Evolutionary conservation across 2,888 invertebrate genomes (phyloP).

Genomic region (Pycnomerus fuliginosus): DNA sequence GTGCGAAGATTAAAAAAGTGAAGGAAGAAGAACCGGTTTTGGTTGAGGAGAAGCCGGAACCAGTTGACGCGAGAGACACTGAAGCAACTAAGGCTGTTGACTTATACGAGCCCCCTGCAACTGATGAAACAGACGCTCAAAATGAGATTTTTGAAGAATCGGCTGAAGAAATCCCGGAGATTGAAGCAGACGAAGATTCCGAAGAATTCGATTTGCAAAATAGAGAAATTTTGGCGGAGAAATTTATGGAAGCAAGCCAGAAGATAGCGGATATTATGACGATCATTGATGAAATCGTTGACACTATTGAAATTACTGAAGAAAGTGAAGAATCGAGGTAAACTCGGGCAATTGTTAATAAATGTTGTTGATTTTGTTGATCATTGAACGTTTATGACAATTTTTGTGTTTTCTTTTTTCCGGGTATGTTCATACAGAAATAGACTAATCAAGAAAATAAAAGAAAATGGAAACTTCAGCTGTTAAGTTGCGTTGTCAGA

Average conservation of each 20-base stretch:
- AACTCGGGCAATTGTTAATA: conserved; percentile 1
- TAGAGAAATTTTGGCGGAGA: conserved; percentile 29
- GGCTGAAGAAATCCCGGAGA: conserved; percentile 1
- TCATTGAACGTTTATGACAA: no score
- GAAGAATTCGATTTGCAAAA: conserved; percentile 7
- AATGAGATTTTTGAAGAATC: conserved; percentile 9
- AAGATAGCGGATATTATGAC: conserved; percentile 48
- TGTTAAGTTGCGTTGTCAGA: background rate
- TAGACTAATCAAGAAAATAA: background rate
- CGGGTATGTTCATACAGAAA: conserved; percentile 1
- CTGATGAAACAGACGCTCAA: conserved; percentile 24
- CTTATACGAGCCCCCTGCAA: conserved; percentile 21
- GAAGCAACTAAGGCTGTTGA: conserved; percentile 17
- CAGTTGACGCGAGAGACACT: background rate
- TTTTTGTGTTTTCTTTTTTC: conserved; percentile 1
- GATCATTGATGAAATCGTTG: conserved; percentile 50
- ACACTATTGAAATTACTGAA: conserved; percentile 46
- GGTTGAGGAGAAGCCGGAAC: background rate
- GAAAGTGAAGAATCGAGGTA: conserved; percentile 27
- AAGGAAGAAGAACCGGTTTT: background rate
- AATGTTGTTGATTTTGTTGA: conserved; percentile 7
- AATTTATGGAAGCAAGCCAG: conserved; percentile 45
- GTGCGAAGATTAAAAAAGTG: conserved; percentile 1
- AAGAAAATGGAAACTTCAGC: background rate
- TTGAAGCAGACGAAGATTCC: conserved; percentile 21